Conservation (phyloP, 2,797 vertebrate species). For the Coendou prehensilis region DNA sequence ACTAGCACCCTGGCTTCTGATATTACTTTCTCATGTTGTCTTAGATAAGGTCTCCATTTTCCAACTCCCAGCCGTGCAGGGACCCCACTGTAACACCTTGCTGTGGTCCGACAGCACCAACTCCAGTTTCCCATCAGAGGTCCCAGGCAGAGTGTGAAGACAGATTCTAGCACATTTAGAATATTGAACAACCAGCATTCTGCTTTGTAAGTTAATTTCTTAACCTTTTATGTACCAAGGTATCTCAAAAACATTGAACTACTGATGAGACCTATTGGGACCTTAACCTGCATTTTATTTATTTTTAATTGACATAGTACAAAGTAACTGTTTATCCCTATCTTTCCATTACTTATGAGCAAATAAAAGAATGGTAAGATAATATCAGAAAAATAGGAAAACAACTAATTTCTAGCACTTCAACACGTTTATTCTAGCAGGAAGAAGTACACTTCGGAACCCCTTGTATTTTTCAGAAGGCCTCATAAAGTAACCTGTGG, state of each 20-base stretch:
- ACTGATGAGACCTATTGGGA: background rate
- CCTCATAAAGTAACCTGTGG: background rate
- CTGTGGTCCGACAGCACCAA: background rate
- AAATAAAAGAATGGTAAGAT: background rate
- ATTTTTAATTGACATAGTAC: background rate
- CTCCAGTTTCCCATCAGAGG: background rate
- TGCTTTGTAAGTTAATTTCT: conserved; percentile 39
- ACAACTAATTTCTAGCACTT: background rate
- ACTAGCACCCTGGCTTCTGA: background rate
- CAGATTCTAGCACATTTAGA: background rate
- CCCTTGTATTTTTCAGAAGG: background rate
- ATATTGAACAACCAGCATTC: conserved; percentile 39
- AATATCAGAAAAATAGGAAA: conserved; percentile 7
- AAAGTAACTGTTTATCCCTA: background rate
- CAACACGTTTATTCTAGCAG: background rate
- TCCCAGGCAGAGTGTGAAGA: background rate
- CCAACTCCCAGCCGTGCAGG: background rate
- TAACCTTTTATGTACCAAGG: background rate
- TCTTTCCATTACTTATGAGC: background rate
- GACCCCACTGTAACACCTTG: background rate
- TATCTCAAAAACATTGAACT: conserved; percentile 21
- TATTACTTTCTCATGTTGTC: background rate
- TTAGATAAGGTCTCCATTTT: background rate
- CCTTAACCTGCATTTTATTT: conserved; percentile 1
- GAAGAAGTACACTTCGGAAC: background rate